A percentile compares a stretch with the other conserved stretches of the same genome.
Evolutionary conservation across 2,888 invertebrate species (phyloP).

Genomic region (Drosophila neonasuta): DNA sequence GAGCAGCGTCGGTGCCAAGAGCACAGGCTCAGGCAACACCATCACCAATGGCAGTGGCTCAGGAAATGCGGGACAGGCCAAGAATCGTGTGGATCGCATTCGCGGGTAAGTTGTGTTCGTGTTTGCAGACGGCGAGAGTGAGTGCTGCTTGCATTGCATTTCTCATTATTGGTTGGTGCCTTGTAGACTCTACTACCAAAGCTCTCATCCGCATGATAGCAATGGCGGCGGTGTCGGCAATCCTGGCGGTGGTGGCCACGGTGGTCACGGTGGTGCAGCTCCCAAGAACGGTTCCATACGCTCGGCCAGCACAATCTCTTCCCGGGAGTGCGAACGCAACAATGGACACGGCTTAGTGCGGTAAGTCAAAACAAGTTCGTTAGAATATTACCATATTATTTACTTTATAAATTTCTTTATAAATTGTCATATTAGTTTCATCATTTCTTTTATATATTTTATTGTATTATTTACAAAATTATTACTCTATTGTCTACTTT

Average conservation of each 20-base stretch:
- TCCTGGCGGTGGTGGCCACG: constrained; percentile 23
- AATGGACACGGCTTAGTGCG: constrained; percentile 82
- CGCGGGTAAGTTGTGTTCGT: constrained; percentile 79
- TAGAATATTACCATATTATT: background rate
- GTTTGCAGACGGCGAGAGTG: background rate
- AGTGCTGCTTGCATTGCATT: constrained; percentile 35
- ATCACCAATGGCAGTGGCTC: constrained; percentile 79
- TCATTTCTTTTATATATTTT: too few relatives aligned
- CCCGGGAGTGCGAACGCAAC: constrained; percentile 84
- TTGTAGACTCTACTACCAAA: constrained; percentile 82
- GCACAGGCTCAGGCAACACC: constrained; percentile 79
- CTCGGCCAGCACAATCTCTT: constrained; percentile 85
- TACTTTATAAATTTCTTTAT: background rate
- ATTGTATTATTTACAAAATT: too few relatives aligned
- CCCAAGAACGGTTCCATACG: constrained; percentile 84
- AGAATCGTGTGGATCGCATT: constrained; percentile 82
- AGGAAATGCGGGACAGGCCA: constrained; percentile 77
- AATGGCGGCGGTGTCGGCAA: constrained; percentile 59
- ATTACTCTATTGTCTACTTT: too few relatives aligned
- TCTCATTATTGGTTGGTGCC: constrained; percentile 32
- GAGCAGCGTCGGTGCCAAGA: constrained; percentile 79
- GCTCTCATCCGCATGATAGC: constrained; percentile 81
- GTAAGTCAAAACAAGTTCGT: constrained; percentile 60
- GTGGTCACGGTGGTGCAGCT: constrained; percentile 47
- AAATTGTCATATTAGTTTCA: too few relatives aligned